Conservation (phyloP, 2,797 vertebrate species). For the Xerus rutilus region DNA sequence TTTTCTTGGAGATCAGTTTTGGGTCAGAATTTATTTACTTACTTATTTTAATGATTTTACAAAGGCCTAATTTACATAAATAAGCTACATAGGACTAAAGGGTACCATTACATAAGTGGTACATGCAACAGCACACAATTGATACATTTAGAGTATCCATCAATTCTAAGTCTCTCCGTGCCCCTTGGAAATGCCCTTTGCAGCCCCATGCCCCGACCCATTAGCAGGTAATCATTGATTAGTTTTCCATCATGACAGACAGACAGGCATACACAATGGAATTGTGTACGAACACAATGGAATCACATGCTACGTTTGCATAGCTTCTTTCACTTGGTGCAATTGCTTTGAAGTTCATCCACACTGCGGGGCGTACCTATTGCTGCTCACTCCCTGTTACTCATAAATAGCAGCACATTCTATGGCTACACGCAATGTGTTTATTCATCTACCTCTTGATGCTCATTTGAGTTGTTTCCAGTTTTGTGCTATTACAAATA, state of each 20-base stretch:
- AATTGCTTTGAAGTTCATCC: not conserved
- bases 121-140: not conserved
- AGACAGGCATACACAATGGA: not conserved
- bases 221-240: not conserved
- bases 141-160: not conserved
- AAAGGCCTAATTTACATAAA: not conserved
- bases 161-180: not conserved
- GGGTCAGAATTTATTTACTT: not conserved
- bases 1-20: not conserved
- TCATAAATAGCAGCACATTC: not conserved
- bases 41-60: not conserved
- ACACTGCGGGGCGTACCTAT: too few species aligned
- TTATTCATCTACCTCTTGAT: not conserved
- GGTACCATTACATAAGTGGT: not conserved
- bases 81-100: not conserved
- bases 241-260: not conserved
- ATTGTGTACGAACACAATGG: not conserved
- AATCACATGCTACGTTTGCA: not conserved
- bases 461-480: not conserved
- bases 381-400: too few species aligned
- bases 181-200: not conserved
- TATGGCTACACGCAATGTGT: not conserved
- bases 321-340: not conserved
- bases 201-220: accelerated
- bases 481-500: not conserved